These are phyloP conservation scores for Hipparchia sbordonii DNA, from an alignment of 2,888 invertebrate species.

Conservation along the genomic window DNA sequence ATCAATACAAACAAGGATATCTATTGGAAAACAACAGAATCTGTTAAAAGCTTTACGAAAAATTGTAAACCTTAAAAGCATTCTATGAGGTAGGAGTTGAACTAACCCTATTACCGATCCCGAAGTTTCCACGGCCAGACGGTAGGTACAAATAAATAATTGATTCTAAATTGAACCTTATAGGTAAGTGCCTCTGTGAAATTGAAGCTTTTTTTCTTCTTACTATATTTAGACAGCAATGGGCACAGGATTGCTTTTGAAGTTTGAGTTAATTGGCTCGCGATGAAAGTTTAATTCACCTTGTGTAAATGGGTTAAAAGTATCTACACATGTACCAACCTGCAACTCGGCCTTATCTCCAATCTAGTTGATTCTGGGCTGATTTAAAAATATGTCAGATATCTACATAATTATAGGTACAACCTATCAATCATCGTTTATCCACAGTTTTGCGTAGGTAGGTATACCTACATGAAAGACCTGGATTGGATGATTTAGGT, in stretches of 20 bases:
- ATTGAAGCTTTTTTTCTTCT: slow-evolving; percentile 42
- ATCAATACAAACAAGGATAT: too few relatives aligned
- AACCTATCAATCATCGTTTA: too few relatives aligned
- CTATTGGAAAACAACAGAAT: too few relatives aligned
- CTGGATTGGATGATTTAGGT: too few relatives aligned
- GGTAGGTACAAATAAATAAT: slow-evolving; percentile 4
- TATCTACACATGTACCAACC: slow-evolving; percentile 3
- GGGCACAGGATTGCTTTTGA: slow-evolving; percentile 46
- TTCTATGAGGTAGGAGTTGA: too few relatives aligned
- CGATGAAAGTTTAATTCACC: slow-evolving; percentile 51
- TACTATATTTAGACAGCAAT: slow-evolving; percentile 42
- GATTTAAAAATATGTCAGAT: background rate
- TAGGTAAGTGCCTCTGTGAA: slow-evolving; percentile 40
- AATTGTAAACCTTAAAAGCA: too few relatives aligned
- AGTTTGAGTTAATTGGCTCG: slow-evolving; percentile 50
- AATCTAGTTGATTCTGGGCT: background rate
- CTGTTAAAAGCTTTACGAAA: too few relatives aligned
- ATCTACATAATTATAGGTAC: too few relatives aligned
- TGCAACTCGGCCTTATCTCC: background rate
- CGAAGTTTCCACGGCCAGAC: slow-evolving; percentile 51
- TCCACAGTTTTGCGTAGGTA: too few relatives aligned
- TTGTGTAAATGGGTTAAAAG: slow-evolving; percentile 51
- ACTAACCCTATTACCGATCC: slow-evolving; percentile 41
- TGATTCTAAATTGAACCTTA: slow-evolving; percentile 52
- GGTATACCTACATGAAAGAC: too few relatives aligned